phyloP scores from a whole-genome alignment of 2,888 invertebrate species.

The Drosophila putrida region DNA sequence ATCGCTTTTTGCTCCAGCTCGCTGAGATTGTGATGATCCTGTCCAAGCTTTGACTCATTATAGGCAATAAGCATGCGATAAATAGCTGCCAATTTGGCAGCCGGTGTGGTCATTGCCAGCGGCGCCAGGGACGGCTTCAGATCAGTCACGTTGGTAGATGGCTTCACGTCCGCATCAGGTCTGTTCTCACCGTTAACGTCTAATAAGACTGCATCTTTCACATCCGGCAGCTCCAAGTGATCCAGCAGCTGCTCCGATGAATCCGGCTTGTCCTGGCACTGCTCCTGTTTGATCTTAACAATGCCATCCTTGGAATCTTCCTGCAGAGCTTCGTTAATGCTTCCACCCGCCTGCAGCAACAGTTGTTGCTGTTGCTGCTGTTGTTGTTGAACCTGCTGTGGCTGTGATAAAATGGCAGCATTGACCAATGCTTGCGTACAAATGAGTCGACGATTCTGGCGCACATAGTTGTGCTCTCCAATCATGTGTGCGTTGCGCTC shows the following conservation, averaged over 20 bases:
- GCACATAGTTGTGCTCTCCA: constrained; percentile 83
- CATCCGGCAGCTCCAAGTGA: constrained; percentile 74
- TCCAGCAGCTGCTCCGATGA: constrained; percentile 50
- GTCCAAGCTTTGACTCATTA: constrained; percentile 83
- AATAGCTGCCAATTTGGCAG: constrained; percentile 82
- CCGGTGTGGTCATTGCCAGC: constrained; percentile 73
- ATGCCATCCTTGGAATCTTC: constrained; percentile 83
- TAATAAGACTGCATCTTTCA: constrained; percentile 66
- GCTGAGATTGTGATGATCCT: constrained; percentile 79
- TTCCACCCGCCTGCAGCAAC: constrained; percentile 38
- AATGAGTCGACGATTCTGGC: constrained; percentile 83
- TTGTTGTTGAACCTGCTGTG: constrained; percentile 22
- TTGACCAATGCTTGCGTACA: constrained; percentile 69
- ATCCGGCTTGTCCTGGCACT: constrained; percentile 64
- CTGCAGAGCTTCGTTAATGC: constrained; percentile 28
- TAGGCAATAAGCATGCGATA: constrained; percentile 85
- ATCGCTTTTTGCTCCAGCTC: constrained; percentile 83
- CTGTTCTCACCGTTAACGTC: constrained; percentile 56
- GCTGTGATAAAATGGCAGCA: constrained; percentile 23
- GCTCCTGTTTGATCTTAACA: constrained; percentile 83
- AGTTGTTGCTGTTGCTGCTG: constrained; percentile 35
- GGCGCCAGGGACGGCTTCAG: constrained; percentile 63
- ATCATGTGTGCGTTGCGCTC: constrained; percentile 85
- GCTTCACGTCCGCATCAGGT: constrained; percentile 59
- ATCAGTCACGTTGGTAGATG: constrained; percentile 47